Percentiles rank a stretch among this genome's conserved stretches.
Conservation (phyloP, 2,797 vertebrate species). For the Bovichtus diacanthus region DNA sequence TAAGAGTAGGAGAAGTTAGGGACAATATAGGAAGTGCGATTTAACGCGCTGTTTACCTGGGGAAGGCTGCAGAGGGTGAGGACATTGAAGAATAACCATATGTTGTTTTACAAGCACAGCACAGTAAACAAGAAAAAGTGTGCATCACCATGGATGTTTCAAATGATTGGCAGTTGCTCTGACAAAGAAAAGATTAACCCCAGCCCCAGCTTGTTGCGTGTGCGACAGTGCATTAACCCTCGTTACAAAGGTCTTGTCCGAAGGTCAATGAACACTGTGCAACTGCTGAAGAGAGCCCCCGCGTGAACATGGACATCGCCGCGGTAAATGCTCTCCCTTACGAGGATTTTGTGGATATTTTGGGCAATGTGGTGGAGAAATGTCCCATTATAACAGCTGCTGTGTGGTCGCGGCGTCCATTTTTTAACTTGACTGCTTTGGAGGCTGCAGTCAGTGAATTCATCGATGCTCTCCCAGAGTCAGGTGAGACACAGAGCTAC, state of each 20-base stretch:
- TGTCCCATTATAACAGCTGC: conserved; percentile 87
- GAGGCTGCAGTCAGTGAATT: conserved; percentile 83
- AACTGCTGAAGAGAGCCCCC: background rate
- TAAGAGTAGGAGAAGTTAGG: background rate
- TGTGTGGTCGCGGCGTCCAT: conserved; percentile 87
- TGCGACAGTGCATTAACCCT: conserved; percentile 58
- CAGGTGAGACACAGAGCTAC: conserved; percentile 74
- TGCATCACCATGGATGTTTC: background rate
- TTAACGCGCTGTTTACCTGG: background rate
- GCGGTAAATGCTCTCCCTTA: conserved; percentile 85
- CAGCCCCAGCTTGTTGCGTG: conserved; percentile 8
- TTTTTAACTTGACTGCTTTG: conserved; percentile 72
- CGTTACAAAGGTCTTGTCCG: conserved; percentile 12
- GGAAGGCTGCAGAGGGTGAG: background rate
- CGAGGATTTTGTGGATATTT: conserved; percentile 86
- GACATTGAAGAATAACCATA: background rate
- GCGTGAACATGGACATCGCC: conserved; percentile 82
- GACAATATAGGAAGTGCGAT: background rate
- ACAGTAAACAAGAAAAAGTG: too few species aligned
- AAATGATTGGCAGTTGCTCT: background rate
- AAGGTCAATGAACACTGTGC: conserved; percentile 32
- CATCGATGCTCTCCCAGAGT: conserved; percentile 84
- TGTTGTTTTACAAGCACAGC: background rate
- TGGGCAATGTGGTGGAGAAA: conserved; percentile 89
- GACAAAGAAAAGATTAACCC: conserved; percentile 46